A percentile compares a stretch with the other conserved stretches of the same genome.
phyloP scores from a whole-genome alignment of 1,140 invertebrate genomes.

The Chlorops oryzae region DNA sequence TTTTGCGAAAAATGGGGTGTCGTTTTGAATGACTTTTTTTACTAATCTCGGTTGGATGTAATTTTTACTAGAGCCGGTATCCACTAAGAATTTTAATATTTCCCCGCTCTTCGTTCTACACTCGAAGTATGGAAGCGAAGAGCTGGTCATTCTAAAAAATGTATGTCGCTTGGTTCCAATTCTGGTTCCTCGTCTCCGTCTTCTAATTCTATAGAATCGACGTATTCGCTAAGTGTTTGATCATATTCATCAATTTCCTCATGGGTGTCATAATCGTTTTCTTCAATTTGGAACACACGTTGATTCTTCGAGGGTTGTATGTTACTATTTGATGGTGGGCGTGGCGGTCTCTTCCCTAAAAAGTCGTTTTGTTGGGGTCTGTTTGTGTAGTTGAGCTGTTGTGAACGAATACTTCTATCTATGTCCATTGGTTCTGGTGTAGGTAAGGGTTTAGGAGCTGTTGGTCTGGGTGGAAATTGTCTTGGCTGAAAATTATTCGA shows the following conservation, averaged over 20 bases:
- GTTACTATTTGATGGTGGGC: conserved; percentile 4
- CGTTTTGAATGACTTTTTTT: conserved; percentile 8
- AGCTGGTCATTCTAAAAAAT: conserved; percentile 23
- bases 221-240: not conserved
- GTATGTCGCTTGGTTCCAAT: not conserved
- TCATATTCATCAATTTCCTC: not conserved
- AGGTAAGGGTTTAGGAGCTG: conserved; percentile 10
- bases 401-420: conserved; percentile 12
- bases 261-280: not conserved
- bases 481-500: not conserved
- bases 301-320: not conserved
- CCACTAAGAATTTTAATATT: conserved; percentile 16
- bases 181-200: not conserved
- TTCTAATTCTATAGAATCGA: conserved; percentile 10
- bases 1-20: conserved; percentile 14
- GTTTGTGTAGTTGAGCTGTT: conserved; percentile 17
- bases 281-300: not conserved
- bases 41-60: conserved; percentile 16
- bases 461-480: conserved; percentile 3
- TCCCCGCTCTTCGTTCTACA: conserved; percentile 14
- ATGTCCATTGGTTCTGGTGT: conserved; percentile 17
- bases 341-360: conserved; percentile 2
- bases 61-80: conserved; percentile 19
- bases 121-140: conserved; percentile 24
- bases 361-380: conserved; percentile 6